Evolutionary conservation across 2,797 vertebrate species (phyloP), one percentile per base, ranked within the genome.

Genomic region (Lepilemur ruficaudatus): DNA sequence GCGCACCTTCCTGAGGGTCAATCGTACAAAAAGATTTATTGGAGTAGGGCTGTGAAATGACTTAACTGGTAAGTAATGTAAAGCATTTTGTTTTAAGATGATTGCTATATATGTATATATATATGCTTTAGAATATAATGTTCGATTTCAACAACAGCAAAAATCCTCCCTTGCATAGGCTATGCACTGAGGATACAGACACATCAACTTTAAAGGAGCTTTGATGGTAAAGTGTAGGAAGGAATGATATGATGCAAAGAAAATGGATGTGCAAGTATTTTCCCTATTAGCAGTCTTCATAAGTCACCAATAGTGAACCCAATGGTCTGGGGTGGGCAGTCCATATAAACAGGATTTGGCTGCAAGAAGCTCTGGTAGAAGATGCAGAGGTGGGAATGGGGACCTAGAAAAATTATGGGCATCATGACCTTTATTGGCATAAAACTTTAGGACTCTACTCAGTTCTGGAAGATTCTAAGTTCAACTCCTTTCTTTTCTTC

Each of bases 61-160:
- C 23, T 91, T 88, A 93, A 93, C 59, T 59, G 38, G 43, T 91
- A 89, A 95, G 52, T 65, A 95, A 91, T 80, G 3, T 18, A 50
- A 91, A 89, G 52, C 7, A 83, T 93, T 96, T 76, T 76, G 5
- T 95, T 94, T 97, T 79, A 59, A 67, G 28, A 96, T 87, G 25
- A 83, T 79, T 89, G 25, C 3, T 52, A 75, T 79, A 55, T 41
- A 92, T 75, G 70, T 79, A 59, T 50, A 92, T 75, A 65, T 72
- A 65, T 87, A 59, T 50, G 22, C 14, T 92, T 97, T 52, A 85
- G n/a, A 92, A 55, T 72, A 50, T 11, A 84, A 70, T 50, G n/a
- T 87, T 13, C 57, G 32, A 82, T 57, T 96, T 94, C 80, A 95
- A 90, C 55, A 61, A 35, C 38, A 57, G 94, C 80, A 63, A 76